Conservation (phyloP, 1,140 invertebrate genomes). For the Calephelis virginiensis region DNA sequence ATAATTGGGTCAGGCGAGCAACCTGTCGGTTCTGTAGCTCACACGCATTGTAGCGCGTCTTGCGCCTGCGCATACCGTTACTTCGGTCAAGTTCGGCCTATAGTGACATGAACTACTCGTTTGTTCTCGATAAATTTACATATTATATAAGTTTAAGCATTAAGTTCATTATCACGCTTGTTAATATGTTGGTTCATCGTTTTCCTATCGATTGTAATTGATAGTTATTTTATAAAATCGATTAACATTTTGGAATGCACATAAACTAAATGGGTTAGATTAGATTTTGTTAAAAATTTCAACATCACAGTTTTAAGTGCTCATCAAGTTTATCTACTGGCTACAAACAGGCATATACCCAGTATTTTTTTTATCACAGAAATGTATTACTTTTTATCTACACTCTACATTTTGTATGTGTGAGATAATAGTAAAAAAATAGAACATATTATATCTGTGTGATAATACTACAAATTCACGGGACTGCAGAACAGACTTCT, state of each 20-base stretch:
- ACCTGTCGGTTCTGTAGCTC: conserved; percentile 64
- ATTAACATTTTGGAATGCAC: not conserved
- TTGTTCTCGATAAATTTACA: not conserved
- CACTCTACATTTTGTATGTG: too few species aligned
- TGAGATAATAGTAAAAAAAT: too few species aligned
- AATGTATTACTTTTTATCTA: too few species aligned
- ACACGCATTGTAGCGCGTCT: conserved; percentile 63
- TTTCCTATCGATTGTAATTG: not conserved
- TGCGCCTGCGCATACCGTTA: conserved; percentile 53
- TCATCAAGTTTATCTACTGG: too few species aligned
- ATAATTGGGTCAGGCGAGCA: conserved; percentile 72
- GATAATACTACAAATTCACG: too few species aligned
- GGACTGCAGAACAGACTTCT: too few species aligned
- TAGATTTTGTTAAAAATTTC: too few species aligned
- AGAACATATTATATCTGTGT: too few species aligned
- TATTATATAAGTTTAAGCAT: conserved; percentile 2
- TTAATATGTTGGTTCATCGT: not conserved
- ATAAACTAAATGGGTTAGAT: too few species aligned
- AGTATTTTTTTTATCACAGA: too few species aligned
- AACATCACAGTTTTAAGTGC: too few species aligned
- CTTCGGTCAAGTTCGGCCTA: conserved; percentile 62
- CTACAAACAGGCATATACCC: too few species aligned
- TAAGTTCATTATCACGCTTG: not conserved
- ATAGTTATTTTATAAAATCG: not conserved
- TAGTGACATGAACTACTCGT: conserved; percentile 33